Percentiles rank a stretch among this genome's conserved stretches.
Conservation (phyloP, 2,113 vertebrate species). For the Columba janthina region DNA sequence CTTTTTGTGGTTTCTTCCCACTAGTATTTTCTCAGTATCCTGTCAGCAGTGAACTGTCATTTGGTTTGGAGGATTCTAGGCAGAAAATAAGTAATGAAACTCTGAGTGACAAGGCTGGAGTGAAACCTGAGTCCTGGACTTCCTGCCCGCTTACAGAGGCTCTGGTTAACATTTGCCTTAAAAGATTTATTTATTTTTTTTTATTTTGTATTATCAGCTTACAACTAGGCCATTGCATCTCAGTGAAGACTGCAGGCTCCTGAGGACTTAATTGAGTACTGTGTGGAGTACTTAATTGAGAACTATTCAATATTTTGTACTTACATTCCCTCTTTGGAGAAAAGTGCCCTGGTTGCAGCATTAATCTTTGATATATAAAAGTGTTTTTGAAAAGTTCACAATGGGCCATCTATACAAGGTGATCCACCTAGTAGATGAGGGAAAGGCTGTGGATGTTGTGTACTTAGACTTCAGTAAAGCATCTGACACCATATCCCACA, state of each 20-base stretch:
- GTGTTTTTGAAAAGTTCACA: neutral
- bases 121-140: neutral
- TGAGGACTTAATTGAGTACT: neutral
- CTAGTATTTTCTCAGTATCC: conserved; percentile 4
- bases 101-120: neutral
- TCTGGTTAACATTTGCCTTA: neutral
- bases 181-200: neutral
- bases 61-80: neutral
- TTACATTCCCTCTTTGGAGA: neutral
- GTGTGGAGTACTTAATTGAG: neutral
- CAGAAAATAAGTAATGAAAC: neutral
- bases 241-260: neutral
- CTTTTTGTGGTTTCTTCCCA: neutral
- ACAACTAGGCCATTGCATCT: neutral
- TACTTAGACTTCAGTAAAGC: no score
- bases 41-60: neutral
- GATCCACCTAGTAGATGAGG: no score
- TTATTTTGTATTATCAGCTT: neutral
- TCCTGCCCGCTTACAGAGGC: neutral
- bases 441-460: no score
- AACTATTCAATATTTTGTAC: neutral
- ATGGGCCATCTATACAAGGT: neutral
- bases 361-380: neutral
- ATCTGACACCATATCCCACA: no score
- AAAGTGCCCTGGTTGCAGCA: neutral